These are phyloP conservation scores for Sceloporus undulatus DNA, from an alignment of 2,113 vertebrate genomes.

Conservation along the genomic window DNA sequence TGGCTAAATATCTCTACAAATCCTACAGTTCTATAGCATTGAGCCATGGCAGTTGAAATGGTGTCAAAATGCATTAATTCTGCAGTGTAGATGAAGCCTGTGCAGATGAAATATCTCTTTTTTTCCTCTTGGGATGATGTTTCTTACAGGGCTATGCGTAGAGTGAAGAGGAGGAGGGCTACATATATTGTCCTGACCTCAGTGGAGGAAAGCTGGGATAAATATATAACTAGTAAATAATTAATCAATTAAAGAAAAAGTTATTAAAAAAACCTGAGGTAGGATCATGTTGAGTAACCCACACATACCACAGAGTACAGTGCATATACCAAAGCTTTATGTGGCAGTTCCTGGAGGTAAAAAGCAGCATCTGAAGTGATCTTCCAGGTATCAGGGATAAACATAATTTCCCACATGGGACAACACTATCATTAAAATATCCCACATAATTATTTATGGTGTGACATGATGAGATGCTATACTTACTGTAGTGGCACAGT, in stretches of 20 bases:
- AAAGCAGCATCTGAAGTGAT: conserved; percentile 20
- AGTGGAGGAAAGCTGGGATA: not conserved
- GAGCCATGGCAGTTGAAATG: too few species aligned
- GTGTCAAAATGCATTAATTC: too few species aligned
- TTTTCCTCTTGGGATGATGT: too few species aligned
- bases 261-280: not conserved
- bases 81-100: too few species aligned
- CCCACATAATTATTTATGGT: not conserved
- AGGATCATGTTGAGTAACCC: not conserved
- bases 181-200: not conserved
- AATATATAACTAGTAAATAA: not conserved
- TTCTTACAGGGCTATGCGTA: too few species aligned
- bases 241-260: not conserved
- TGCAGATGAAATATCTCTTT: too few species aligned
- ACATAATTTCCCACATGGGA: too few species aligned
- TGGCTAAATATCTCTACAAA: too few species aligned
- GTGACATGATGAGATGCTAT: conserved; percentile 65
- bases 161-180: not conserved
- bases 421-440: conserved; percentile 12
- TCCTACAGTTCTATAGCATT: too few species aligned
- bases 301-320: not conserved
- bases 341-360: conserved; percentile 9
- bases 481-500: conserved; percentile 95
- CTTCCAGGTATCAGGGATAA: too few species aligned
- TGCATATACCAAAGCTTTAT: not conserved